Percentiles rank a stretch among this genome's conserved stretches.
phyloP scores from a whole-genome alignment of 2,113 vertebrate genomes.

The Sylvia atricapilla region DNA sequence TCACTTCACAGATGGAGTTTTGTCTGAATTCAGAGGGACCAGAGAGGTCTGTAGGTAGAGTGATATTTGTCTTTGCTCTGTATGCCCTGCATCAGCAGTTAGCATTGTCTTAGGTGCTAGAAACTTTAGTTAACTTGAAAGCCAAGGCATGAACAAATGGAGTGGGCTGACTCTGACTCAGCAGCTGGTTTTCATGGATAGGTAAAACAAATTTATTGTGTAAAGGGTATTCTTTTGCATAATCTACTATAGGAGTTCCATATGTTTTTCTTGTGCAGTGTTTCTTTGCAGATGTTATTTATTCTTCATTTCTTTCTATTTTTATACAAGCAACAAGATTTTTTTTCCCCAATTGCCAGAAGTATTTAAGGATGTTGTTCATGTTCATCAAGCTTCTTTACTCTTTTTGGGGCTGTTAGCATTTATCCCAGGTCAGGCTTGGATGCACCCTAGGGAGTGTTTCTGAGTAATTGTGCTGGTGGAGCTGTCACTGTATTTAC shows the following conservation, averaged over 20 bases:
- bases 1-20: neutral
- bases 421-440: neutral
- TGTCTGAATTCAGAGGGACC: neutral
- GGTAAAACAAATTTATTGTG: conserved; percentile 22
- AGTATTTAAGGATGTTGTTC: neutral
- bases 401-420: neutral
- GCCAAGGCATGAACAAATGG: neutral
- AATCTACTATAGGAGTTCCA: conserved; percentile 21
- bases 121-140: neutral
- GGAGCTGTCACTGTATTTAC: neutral
- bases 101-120: neutral
- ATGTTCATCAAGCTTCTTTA: neutral
- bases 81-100: neutral
- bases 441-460: neutral
- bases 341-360: neutral
- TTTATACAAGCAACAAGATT: neutral
- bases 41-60: neutral
- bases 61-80: neutral
- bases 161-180: conserved; percentile 10
- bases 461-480: neutral
- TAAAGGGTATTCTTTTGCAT: conserved; percentile 26
- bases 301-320: conserved; percentile 7
- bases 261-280: neutral
- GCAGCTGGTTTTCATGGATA: conserved; percentile 41
- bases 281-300: conserved; percentile 29